Evolutionary conservation across 1,140 invertebrate genomes (phyloP).

Genomic region (Caerostris darwini): DNA sequence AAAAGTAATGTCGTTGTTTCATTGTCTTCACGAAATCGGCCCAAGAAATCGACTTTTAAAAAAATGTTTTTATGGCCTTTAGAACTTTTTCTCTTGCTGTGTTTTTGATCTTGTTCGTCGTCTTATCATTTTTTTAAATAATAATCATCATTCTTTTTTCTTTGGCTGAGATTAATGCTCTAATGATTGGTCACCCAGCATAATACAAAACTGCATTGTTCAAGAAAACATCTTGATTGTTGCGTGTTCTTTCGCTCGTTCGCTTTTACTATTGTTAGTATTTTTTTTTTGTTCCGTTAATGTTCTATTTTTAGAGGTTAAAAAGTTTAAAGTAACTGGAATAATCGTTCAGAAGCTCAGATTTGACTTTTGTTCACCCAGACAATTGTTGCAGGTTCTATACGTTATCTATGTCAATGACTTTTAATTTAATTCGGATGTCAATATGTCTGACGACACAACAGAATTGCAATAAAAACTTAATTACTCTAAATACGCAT

Average conservation of each 20-base stretch:
- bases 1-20: conserved; percentile 67
- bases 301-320: conserved; percentile 52
- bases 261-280: conserved; percentile 22
- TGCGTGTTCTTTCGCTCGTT: conserved; percentile 24
- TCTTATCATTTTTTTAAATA: conserved; percentile 43
- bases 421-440: conserved; percentile 48
- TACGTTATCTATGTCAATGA: conserved; percentile 19
- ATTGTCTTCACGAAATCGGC: conserved; percentile 68
- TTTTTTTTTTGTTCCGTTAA: conserved; percentile 41
- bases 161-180: conserved; percentile 49
- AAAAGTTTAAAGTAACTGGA: conserved; percentile 55
- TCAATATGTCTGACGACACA: not conserved
- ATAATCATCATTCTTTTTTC: conserved; percentile 10
- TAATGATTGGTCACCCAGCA: conserved; percentile 49
- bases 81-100: conserved; percentile 46
- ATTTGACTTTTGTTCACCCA: not conserved
- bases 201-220: conserved; percentile 74
- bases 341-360: conserved; percentile 36
- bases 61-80: conserved; percentile 65
- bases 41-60: conserved; percentile 70
- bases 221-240: conserved; percentile 40
- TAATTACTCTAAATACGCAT: conserved; percentile 42
- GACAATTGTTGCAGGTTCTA: conserved; percentile 4
- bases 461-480: not conserved
- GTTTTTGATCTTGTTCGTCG: conserved; percentile 34